These are phyloP conservation scores for Aphidius ervi DNA, from an alignment of 1,140 invertebrate species.

Conservation along the genomic window DNA sequence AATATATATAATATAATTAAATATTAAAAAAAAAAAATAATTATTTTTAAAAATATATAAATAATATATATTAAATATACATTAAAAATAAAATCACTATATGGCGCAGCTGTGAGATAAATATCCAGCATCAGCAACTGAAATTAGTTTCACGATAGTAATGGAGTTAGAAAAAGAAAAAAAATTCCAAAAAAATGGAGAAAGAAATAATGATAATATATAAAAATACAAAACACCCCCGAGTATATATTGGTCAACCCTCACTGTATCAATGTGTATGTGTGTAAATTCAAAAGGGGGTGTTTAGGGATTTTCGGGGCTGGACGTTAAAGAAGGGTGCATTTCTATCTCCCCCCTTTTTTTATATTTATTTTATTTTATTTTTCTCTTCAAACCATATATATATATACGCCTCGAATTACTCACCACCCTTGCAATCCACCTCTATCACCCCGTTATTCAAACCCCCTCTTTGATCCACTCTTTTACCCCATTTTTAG, in stretches of 20 bases:
- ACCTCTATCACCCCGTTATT: background rate
- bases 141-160: background rate
- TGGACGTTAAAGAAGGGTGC: slow-evolving; percentile 21
- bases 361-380: background rate
- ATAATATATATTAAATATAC: too few relatives aligned
- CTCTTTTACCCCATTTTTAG: slow-evolving; percentile 2
- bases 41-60: too few relatives aligned
- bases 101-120: too few relatives aligned
- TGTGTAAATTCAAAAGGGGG: too few relatives aligned
- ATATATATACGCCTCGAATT: slow-evolving; percentile 27
- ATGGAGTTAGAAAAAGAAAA: slow-evolving; percentile 2
- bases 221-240: slow-evolving; percentile 15
- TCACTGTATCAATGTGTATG: slow-evolving; percentile 13
- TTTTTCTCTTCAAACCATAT: slow-evolving; percentile 3
- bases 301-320: slow-evolving; percentile 17
- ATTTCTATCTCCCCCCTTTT: slow-evolving; percentile 7
- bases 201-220: background rate
- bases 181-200: background rate
- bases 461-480: slow-evolving; percentile 3
- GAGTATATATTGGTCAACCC: slow-evolving; percentile 27
- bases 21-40: too few relatives aligned
- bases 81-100: too few relatives aligned
- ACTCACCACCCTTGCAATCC: slow-evolving; percentile 24
- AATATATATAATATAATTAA: too few relatives aligned
- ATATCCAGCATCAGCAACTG: too few relatives aligned